phyloP scores from a whole-genome alignment of 2,113 vertebrate genomes.

The Dryoscopus gambensis region DNA sequence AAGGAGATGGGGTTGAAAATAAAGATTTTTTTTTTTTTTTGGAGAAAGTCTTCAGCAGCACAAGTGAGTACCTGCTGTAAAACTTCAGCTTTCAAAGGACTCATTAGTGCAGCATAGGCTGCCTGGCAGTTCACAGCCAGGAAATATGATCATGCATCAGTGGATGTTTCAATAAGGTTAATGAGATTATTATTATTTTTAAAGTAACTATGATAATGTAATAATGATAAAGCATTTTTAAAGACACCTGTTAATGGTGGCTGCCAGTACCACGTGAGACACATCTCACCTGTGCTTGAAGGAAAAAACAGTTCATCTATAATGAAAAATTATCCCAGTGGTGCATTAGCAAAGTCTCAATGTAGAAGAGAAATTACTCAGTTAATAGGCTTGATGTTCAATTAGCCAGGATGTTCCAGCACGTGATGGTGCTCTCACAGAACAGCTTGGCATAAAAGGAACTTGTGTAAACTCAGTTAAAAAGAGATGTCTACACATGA shows the following conservation, averaged over 20 bases:
- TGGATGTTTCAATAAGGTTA: slow-evolving; percentile 39
- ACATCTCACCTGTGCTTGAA: neutral
- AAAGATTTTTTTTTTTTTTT: neutral
- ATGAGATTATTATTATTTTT: slow-evolving; percentile 10
- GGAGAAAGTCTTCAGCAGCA: neutral
- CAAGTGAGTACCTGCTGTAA: neutral
- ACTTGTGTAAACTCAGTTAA: neutral
- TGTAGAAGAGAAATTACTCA: neutral
- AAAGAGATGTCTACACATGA: neutral
- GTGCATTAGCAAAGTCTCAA: neutral
- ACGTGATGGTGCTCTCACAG: neutral
- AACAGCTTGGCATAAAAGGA: neutral
- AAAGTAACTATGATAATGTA: neutral
- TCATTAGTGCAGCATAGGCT: neutral
- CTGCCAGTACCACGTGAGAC: neutral
- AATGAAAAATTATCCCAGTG: neutral
- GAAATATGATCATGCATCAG: neutral
- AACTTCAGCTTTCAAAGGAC: neutral
- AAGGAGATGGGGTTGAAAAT: slow-evolving; percentile 6
- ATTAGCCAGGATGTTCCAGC: neutral
- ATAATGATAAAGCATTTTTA: neutral
- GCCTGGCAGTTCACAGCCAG: neutral
- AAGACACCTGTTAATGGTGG: neutral
- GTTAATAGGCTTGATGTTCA: neutral
- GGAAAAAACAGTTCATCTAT: neutral